phyloP scores from a whole-genome alignment of 2,113 vertebrate species.

The Daboia siamensis region DNA sequence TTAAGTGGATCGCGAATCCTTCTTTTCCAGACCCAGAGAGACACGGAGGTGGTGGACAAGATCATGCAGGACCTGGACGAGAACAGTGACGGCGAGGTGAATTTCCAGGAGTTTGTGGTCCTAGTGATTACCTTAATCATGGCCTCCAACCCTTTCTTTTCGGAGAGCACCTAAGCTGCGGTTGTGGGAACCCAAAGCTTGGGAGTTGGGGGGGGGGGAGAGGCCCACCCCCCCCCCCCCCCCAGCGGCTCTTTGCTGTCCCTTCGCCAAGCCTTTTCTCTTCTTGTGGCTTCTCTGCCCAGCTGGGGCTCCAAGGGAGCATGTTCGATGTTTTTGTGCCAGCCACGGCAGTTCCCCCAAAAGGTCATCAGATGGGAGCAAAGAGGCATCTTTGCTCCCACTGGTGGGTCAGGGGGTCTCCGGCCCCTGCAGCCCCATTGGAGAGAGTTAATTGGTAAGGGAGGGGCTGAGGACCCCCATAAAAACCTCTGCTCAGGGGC shows the following conservation, averaged over 20 bases:
- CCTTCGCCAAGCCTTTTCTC: neutral
- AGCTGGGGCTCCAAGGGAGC: fast-evolving
- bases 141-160: slow-evolving; percentile 90
- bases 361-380: too few species aligned
- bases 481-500: too few species aligned
- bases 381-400: too few species aligned
- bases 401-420: too few species aligned
- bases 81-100: slow-evolving; percentile 84
- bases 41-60: slow-evolving; percentile 77
- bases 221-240: too few species aligned
- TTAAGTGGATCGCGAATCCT: neutral
- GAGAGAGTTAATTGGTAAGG: too few species aligned
- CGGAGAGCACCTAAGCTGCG: slow-evolving; percentile 65
- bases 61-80: slow-evolving; percentile 89
- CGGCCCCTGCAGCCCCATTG: too few species aligned
- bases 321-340: too few species aligned
- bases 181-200: neutral
- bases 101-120: slow-evolving; percentile 91
- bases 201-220: neutral
- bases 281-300: neutral
- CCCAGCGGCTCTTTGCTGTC: neutral
- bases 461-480: too few species aligned
- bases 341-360: too few species aligned
- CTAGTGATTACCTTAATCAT: slow-evolving; percentile 87
- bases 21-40: slow-evolving; percentile 72